Evolutionary conservation across 1,140 invertebrate species (phyloP).

Genomic region (Mizuhopecten yessoensis): DNA sequence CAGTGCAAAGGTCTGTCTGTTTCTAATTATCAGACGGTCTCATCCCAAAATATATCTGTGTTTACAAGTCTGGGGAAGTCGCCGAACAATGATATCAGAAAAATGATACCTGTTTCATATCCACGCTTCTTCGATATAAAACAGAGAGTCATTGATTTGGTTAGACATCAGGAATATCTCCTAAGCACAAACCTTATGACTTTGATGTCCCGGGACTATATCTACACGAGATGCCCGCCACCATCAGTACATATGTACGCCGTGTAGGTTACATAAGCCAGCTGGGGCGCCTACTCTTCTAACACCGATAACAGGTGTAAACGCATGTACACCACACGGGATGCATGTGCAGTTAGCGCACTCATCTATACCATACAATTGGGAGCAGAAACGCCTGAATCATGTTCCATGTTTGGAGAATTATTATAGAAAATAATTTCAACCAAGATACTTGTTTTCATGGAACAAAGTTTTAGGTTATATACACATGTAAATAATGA

Average conservation of each 20-base stretch:
- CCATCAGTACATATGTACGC: neutral
- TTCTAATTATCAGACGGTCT: neutral
- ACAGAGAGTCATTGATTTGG: neutral
- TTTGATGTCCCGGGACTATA: neutral
- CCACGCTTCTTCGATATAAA: neutral
- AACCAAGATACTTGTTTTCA: too few species aligned
- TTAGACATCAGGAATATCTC: neutral
- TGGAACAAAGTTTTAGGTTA: too few species aligned
- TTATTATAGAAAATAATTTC: too few species aligned
- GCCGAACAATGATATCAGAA: neutral
- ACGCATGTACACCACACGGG: neutral
- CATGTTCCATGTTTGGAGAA: too few species aligned
- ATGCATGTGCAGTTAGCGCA: neutral
- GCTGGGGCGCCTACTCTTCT: neutral
- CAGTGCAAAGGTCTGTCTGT: neutral
- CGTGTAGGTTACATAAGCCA: neutral
- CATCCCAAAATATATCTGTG: neutral
- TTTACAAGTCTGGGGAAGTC: neutral
- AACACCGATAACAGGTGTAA: neutral
- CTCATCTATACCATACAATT: too few species aligned
- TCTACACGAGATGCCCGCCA: neutral
- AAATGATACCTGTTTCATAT: neutral
- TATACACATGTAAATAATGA: too few species aligned
- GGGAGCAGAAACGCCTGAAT: too few species aligned
- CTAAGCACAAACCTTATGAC: neutral